Evolutionary conservation across 37 sponge, comb jelly and placozoan genomes (phyloP).

Genomic region (Theonella swinhoei): DNA sequence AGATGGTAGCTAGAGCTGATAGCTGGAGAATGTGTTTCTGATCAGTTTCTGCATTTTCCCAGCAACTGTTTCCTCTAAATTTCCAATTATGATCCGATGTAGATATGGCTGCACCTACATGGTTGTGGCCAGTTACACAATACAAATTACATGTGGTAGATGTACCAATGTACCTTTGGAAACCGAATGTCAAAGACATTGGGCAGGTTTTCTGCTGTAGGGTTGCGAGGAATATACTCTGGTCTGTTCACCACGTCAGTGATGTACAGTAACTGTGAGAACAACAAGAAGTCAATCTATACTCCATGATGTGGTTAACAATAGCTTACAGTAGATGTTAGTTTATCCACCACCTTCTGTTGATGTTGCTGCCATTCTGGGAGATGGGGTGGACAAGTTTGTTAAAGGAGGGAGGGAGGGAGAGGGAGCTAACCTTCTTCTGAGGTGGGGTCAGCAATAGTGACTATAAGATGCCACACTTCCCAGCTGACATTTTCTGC

Average conservation of each 20-base stretch:
- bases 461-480: constrained; percentile 64
- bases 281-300: neutral
- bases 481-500: constrained; percentile 80
- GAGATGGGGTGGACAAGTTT: neutral
- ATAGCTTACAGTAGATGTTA: constrained; percentile 11
- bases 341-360: constrained; percentile 1
- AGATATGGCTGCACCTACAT: neutral
- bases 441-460: constrained; percentile 21
- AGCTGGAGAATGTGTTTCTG: constrained; percentile 72
- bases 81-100: neutral
- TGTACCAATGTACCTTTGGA: constrained; percentile 79
- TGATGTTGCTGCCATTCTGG: constrained; percentile 35
- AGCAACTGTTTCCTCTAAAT: constrained; percentile 39
- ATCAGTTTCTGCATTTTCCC: constrained; percentile 66
- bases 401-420: neutral
- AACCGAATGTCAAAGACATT: constrained; percentile 85
- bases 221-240: constrained; percentile 87
- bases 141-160: constrained; percentile 2
- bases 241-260: constrained; percentile 57
- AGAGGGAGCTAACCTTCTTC: constrained; percentile 55
- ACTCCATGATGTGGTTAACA: neutral
- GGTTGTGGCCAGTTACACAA: neutral
- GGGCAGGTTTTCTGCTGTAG: constrained; percentile 66
- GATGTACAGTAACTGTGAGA: constrained; percentile 26
- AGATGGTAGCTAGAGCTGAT: neutral